Evolutionary conservation across 2,113 vertebrate species (phyloP), one percentile per base, ranked within the genome.

Genomic region (Hippopotamus amphibius): DNA sequence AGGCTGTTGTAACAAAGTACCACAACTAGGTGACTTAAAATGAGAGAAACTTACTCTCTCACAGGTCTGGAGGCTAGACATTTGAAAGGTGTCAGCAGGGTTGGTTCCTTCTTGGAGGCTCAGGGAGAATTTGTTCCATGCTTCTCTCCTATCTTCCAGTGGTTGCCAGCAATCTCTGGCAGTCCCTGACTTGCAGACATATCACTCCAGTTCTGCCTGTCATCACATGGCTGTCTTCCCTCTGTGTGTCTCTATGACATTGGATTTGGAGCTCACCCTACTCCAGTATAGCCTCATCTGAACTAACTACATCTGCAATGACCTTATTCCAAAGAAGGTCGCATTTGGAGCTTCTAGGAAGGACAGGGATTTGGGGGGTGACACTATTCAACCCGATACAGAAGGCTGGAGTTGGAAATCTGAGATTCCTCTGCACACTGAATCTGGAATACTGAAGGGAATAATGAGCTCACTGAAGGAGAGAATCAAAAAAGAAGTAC

Each of bases 311-410:
- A 91, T 72, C 57, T 71, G 19, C 13, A 82, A 8, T 63, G 14
- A 82, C 21, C 81, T 90, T 59, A 72, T 66, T 96, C 37, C 76
- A 95, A 95, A 93, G 93, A 86, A 85, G 50, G 43, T 89, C 53
- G 82, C 72, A 77, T 94, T 86, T 59, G 90, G 37, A 90, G 59
- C 22, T 90, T 89, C n/a, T 30, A 66, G 43, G 46, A 89, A 93
- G n/a, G 66, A 88, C 41, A n/a, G 57, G 19, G 79, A 86, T 88
- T 92, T 90, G 9, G 41, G 37, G 15, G 5, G 5, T 50, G 46
- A 61, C 15, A 77, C 41, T 48, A 0, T 86, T 90, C 55, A 93
- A 81, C 19, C 57, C 22, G 59, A 30, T 88, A 41, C 53, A 77
- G 22, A 74, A 86, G 30, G 17, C 72, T 74, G 19, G 43, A 85